Evolutionary conservation across 2,888 invertebrate species (phyloP).

Genomic region (Drosophila antonietae): DNA sequence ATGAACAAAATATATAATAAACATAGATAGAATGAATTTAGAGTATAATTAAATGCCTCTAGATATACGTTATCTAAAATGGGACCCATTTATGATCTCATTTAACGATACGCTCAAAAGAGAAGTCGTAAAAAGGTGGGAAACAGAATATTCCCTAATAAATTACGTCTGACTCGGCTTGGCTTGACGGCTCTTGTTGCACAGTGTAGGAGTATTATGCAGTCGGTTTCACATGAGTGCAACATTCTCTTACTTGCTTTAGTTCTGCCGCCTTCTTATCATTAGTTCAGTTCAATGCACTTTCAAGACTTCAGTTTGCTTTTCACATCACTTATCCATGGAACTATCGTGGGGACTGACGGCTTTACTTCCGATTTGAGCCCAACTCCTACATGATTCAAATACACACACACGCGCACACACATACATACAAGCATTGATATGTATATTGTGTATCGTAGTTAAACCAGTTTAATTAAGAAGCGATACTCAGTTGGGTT

Average conservation of each 20-base stretch:
- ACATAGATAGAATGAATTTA: neutral
- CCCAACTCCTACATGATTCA: conserved; percentile 64
- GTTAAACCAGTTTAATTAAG: conserved; percentile 60
- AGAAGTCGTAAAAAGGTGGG: conserved; percentile 3
- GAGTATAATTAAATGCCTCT: neutral
- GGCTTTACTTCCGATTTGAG: conserved; percentile 65
- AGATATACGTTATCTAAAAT: neutral
- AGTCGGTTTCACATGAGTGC: conserved; percentile 5
- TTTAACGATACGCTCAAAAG: neutral
- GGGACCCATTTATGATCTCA: neutral
- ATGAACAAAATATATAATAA: neutral
- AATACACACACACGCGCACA: neutral
- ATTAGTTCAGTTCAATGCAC: conserved; percentile 57
- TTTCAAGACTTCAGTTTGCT: conserved; percentile 35
- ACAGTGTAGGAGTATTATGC: conserved; percentile 1
- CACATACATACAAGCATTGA: neutral
- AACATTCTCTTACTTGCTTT: conserved; percentile 14
- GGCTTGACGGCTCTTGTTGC: neutral
- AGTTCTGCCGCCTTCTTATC: conserved; percentile 42
- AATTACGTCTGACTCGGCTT: neutral
- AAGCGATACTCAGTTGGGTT: conserved; percentile 29
- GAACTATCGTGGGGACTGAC: conserved; percentile 36
- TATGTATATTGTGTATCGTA: conserved; percentile 20
- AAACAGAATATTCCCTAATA: neutral
- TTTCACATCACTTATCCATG: conserved; percentile 43